Evolutionary conservation across 2,113 vertebrate genomes (phyloP), one percentile per base, ranked within the genome.

Genomic region (Dipodomys merriami): DNA sequence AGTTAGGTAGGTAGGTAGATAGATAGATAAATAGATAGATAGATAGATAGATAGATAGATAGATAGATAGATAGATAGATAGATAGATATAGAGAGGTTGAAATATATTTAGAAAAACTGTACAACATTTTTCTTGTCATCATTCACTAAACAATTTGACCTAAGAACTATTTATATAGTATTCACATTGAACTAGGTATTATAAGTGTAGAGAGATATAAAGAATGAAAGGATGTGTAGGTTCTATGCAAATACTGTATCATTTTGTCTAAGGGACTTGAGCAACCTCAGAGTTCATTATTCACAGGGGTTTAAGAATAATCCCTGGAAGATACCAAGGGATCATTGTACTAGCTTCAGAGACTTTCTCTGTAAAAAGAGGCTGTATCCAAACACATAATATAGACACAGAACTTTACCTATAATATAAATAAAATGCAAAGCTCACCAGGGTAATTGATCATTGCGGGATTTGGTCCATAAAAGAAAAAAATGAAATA

Each of bases 391-490:
- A 72, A 88, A 91, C 86, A 69, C 10, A 77, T 13, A 46, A 79
- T 6, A 39, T 44, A 79, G 39, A 93, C 22, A 90, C 10, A 81
- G 57, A 94, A 76, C 27, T 91, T 77, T 39, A 62, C 57, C 57
- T 85, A 85, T 6, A 78, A 60, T 86, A 57, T 30, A 83, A 39
- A 71, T 73, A 33, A 93, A 87, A 90, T 44, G 29, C 13, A 53
- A 74, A 30, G 18, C 16, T 77, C 27, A 83, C 29, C 35, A 72
- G 22, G 7, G 27, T 4, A 83, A 49, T 80, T 73, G 57, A 77
- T 16, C 77, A 90, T 86, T 12, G 49, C 0, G 83, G 60, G 29
- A 76, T 76, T 62, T 81, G 27, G 9, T 22, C 33, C 30, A 30
- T 72, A 83, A 44, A 78, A 88, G 30, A n/a, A 65, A 57, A 22